Conservation (phyloP, 2,888 invertebrate genomes). For the Erynnis tages region DNA sequence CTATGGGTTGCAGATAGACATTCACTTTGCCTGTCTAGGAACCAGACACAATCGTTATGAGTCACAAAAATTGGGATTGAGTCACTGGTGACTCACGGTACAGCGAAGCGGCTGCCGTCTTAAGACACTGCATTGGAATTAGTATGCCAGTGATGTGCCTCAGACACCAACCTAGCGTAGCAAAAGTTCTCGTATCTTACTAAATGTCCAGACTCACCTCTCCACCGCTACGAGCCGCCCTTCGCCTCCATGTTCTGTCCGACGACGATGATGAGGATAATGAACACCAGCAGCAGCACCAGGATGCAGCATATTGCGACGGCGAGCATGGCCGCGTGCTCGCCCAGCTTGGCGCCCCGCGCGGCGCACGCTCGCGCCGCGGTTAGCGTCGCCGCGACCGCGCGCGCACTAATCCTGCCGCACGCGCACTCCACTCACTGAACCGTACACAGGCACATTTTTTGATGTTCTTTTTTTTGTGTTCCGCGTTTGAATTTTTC, state of each 20-base stretch:
- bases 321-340: constrained; percentile 87
- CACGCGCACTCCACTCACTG: background rate
- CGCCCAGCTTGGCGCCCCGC: constrained; percentile 75
- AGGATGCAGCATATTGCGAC: constrained; percentile 92
- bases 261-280: constrained; percentile 90
- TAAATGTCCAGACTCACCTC: constrained; percentile 52
- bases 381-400: constrained; percentile 55
- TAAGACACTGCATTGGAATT: no score
- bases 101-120: no score
- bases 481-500: no score
- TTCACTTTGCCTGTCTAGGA: no score
- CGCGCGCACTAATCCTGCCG: constrained; percentile 55
- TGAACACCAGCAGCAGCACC: constrained; percentile 90
- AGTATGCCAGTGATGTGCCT: no score
- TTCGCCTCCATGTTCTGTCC: constrained; percentile 88
- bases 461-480: constrained; percentile 21
- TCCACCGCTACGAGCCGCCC: constrained; percentile 76
- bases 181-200: no score
- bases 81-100: no score
- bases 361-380: constrained; percentile 61
- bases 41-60: no score
- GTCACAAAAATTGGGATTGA: no score
- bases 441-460: constrained; percentile 3
- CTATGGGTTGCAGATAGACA: no score
- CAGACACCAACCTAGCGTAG: no score